A percentile compares a stretch with the other conserved stretches of the same genome.
Evolutionary conservation across 2,888 invertebrate species (phyloP).

Genomic region (Drepana falcataria): DNA sequence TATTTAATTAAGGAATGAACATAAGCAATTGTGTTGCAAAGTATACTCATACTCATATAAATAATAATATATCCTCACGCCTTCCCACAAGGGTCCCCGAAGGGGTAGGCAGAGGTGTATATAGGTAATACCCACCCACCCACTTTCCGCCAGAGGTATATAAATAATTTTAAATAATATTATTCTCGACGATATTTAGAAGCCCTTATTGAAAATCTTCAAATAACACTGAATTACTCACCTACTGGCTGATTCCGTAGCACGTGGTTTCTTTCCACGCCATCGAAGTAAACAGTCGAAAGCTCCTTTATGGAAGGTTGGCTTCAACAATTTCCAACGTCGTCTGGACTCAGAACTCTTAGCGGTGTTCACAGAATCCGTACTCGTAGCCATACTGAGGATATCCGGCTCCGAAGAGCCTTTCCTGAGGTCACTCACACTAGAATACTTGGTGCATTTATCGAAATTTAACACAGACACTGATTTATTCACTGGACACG

Average conservation of each 20-base stretch:
- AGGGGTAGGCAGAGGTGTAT: no score
- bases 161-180: no score
- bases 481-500: constrained; percentile 50
- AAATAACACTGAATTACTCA: constrained; percentile 36
- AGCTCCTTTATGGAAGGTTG: constrained; percentile 59
- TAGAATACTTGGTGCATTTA: constrained; percentile 49
- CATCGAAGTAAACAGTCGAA: constrained; percentile 67
- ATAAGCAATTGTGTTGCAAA: no score
- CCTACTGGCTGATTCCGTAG: constrained; percentile 41
- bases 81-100: no score
- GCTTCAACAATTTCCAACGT: constrained; percentile 59
- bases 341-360: constrained; percentile 57
- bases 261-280: constrained; percentile 57
- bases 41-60: no score
- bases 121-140: no score
- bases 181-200: background rate
- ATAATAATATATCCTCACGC: no score
- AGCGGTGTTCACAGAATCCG: constrained; percentile 35
- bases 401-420: constrained; percentile 65
- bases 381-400: constrained; percentile 43
- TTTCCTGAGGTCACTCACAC: constrained; percentile 49
- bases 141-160: no score
- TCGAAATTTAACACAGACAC: constrained; percentile 53
- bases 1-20: no score
- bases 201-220: background rate